Base-by-base conservation (phyloP, 2,113 vertebrate genomes). In the Cygnus buccinator region DNA sequence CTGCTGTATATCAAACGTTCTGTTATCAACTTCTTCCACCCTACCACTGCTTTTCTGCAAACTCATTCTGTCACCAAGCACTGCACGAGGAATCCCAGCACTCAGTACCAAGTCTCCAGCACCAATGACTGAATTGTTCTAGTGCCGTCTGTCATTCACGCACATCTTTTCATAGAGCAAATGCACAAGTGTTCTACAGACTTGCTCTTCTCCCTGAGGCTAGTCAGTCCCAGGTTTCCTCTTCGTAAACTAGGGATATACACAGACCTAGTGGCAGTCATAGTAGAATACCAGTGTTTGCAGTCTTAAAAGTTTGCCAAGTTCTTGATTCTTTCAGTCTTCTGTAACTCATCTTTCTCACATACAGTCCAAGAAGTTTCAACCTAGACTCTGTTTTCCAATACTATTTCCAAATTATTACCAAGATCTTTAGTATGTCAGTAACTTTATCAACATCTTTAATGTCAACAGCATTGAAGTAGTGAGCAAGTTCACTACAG, bases 11-110 rank as follows among this genome's bases (percentile, higher is more conserved):
- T 62, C 61, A 54, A 25, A 33, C 3, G 6, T 43, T 68, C 22
- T 44, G 62, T 75, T 54, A 72, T 65, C 14, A 73, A 21, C 22
- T 78, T 55, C 17, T 87, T 63, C 62, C 82, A 87, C 12, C 20
- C 50, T 39, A 48, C 63, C 17, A 52, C 76, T 13, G n/a, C 7
- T 13, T 37, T 12, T 8, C 18, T 78, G 33, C 54, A 71, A 55
- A 68, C 33, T 77, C 12, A 16, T 3, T 73, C 28, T 44, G 11
- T 37, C n/a, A 28, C 18, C 0, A 0, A 55, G 46, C 26, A 25
- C 74, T 50, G 26, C 66, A 44, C 0, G 1, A 76, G 39, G 25
- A 79, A 57, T 31, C 50, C n/a, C 54, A 62, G n/a, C 23, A 37
- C 46, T 26, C 26, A 11, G 44, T 20, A 46, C 19, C 18, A 25